Percentiles rank a stretch among this genome's conserved stretches.
Conservation (phyloP, 2,113 vertebrate genomes). For the Choloepus hoffmanni region DNA sequence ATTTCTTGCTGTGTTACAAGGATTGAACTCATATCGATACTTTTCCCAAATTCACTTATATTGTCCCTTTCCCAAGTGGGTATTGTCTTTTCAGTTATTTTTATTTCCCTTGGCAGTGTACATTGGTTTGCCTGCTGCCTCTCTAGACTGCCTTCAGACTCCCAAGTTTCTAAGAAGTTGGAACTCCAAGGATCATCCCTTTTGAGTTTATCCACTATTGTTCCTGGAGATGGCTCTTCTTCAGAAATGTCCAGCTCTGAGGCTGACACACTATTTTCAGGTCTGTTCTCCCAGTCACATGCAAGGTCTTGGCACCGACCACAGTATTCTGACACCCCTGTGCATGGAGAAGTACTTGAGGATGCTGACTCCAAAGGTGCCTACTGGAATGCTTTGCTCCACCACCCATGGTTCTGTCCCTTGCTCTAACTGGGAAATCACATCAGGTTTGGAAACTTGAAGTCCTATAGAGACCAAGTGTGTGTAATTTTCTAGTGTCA, state of each 20-base stretch:
- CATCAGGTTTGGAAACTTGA: slow-evolving; percentile 80
- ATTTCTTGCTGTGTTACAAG: background rate
- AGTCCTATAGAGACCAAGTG: slow-evolving; percentile 82
- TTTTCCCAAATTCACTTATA: background rate
- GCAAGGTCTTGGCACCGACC: background rate
- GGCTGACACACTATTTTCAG: background rate
- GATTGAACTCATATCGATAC: background rate
- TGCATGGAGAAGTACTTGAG: accelerated
- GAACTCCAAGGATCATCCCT: background rate
- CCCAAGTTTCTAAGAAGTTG: background rate
- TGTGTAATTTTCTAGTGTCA: slow-evolving; percentile 81
- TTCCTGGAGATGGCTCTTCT: background rate
- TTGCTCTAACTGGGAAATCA: slow-evolving; percentile 80
- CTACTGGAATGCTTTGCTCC: slow-evolving; percentile 5
- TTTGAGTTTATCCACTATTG: background rate
- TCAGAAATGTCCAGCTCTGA: background rate
- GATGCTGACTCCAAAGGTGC: background rate
- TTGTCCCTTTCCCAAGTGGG: background rate
- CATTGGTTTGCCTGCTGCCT: slow-evolving; percentile 6
- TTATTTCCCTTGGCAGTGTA: background rate
- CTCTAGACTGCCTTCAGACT: background rate
- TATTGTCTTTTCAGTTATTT: background rate
- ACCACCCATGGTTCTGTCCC: slow-evolving; percentile 76
- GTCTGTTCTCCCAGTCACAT: slow-evolving; percentile 22
- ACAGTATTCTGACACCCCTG: background rate